phyloP scores from a whole-genome alignment of 2,113 vertebrate species.

The Pollimyrus isidori region DNA sequence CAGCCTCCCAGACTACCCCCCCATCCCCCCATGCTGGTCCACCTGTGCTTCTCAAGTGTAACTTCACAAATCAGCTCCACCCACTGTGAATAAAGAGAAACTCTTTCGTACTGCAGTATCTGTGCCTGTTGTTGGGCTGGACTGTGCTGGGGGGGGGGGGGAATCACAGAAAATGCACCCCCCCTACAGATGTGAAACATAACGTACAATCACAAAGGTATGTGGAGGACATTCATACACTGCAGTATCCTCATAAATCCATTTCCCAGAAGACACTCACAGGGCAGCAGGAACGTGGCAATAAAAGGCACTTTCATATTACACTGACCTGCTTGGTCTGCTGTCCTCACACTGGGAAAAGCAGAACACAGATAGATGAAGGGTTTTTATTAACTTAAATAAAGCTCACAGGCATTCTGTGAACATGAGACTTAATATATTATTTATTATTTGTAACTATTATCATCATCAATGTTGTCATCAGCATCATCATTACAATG shows the following conservation, averaged over 20 bases:
- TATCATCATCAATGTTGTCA: conserved; percentile 43
- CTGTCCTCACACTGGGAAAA: background rate
- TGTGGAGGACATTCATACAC: background rate
- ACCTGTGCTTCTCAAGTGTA: conserved; percentile 48
- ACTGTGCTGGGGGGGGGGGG: background rate
- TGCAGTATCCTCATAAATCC: background rate
- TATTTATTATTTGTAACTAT: conserved; percentile 70
- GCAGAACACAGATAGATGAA: background rate
- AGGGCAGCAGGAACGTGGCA: background rate
- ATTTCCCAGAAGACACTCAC: background rate
- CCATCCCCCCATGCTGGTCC: background rate
- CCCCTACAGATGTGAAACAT: background rate
- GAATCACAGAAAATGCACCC: background rate
- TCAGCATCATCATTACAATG: conserved; percentile 43
- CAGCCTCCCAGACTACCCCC: conserved; percentile 34
- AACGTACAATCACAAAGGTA: background rate
- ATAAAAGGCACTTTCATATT: background rate
- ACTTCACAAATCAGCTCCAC: conserved; percentile 52
- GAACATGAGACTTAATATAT: conserved; percentile 55
- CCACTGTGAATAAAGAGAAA: conserved; percentile 63
- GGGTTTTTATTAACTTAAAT: background rate
- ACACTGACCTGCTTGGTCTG: background rate
- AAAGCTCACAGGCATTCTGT: background rate
- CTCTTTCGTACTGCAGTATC: conserved; percentile 53
- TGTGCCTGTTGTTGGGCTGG: conserved; percentile 46